Evolutionary conservation across 2,113 vertebrate genomes (phyloP).

Genomic region (Cavia porcellus): DNA sequence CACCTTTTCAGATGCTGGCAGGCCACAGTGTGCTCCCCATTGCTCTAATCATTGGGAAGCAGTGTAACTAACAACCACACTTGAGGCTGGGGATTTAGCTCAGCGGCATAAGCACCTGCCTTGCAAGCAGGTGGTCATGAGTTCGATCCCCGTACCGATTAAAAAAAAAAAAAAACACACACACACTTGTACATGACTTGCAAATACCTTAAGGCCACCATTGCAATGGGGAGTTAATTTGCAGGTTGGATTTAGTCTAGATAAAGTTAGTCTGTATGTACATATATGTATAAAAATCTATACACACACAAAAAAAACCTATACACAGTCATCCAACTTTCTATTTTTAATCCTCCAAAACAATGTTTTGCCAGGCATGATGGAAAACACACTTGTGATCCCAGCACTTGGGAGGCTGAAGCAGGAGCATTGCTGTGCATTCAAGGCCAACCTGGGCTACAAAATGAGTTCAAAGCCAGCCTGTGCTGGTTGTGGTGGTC

Average conservation of each 20-base stretch:
- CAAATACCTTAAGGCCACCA: conserved; percentile 92
- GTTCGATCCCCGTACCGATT: too few relatives aligned
- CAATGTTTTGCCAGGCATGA: conserved; percentile 63
- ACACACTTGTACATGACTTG: conserved; percentile 84
- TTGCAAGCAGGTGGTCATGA: too few relatives aligned
- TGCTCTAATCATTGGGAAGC: conserved; percentile 82
- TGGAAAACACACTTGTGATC: not conserved
- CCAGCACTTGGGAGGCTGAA: not conserved
- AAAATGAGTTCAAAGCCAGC: not conserved
- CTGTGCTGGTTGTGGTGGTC: not conserved
- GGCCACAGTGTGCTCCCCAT: conserved; percentile 89
- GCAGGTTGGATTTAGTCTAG: conserved; percentile 71
- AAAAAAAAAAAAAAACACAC: too few relatives aligned
- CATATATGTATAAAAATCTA: not conserved
- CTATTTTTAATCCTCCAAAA: conserved; percentile 89
- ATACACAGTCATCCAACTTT: conserved; percentile 70
- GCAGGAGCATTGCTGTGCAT: not conserved
- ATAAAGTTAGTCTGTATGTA: conserved; percentile 72
- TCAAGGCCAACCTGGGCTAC: not conserved
- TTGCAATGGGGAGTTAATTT: conserved; percentile 88
- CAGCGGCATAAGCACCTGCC: too few relatives aligned
- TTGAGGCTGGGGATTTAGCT: not conserved
- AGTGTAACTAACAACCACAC: conserved; percentile 84
- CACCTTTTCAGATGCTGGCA: conserved; percentile 82
- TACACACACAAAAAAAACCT: not conserved